Base-by-base conservation (phyloP, 2,797 vertebrate species). In the Gadopsis marmoratus region DNA sequence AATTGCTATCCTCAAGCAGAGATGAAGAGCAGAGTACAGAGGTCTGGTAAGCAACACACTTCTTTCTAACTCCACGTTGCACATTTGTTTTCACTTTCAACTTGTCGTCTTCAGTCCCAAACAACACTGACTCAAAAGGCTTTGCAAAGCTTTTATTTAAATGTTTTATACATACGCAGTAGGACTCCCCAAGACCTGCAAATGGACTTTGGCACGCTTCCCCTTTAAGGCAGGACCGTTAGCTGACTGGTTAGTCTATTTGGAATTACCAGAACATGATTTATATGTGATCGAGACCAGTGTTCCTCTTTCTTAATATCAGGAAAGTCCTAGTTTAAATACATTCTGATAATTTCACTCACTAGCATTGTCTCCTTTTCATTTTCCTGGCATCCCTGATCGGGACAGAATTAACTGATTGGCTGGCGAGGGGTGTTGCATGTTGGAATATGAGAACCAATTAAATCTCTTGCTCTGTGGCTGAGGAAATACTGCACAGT, bases 401-500 rank as follows among this genome's bases (percentile, higher is more conserved):
- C 2, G 13, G 41, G 29, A 59, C 50, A 53, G 29, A 71, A 73
- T 35, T 37, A 76, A 82, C 23, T 59, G 33, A 78, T 76, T 71
- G 51, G 41, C 73, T 69, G 43, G 13, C 6, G 11, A 50, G 13
- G 31, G 47, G 33, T 0, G 13, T 51, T 66, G 13, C 47, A 65
- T 73, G 39, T 62, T 62, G 68, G 70, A 72, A 71, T 53, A 53
- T 11, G 26, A 77, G 63, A 80, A 67, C 74, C 74, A 70, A 73
- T 85, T 78, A 71, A 67, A 67, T 70, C 35, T 74, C 21, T 12
- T n/a, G 51, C 43, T 50, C 7, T 75, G 48, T 50, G 31, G 37
- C 66, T 79, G 33, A 82, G 54, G 21, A 74, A 83, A 82, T 55
- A 63, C 45, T 56, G 51, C 35, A 59, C 50, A 64, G 62, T 64